These are phyloP conservation scores for Ochropleura plecta DNA, from an alignment of 2,888 invertebrate species.

Conservation along the genomic window DNA sequence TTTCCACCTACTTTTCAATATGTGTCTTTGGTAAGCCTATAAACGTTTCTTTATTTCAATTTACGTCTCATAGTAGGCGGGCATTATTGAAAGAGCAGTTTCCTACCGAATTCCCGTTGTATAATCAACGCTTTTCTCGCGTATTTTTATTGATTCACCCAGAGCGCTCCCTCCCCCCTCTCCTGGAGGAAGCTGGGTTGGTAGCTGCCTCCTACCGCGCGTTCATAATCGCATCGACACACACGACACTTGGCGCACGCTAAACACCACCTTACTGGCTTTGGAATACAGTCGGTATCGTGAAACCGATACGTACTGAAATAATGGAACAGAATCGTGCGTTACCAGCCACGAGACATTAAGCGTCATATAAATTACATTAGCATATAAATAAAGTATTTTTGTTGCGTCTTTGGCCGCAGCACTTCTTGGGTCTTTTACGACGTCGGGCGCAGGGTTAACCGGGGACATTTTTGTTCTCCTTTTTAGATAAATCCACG, in stretches of 20 bases:
- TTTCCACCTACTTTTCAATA: constrained; percentile 66
- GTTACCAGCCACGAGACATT: constrained; percentile 90
- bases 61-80: constrained; percentile 73
- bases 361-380: constrained; percentile 91
- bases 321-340: constrained; percentile 89
- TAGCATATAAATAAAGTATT: constrained; percentile 91
- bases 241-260: constrained; percentile 77
- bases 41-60: constrained; percentile 77
- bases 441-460: constrained; percentile 85
- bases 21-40: constrained; percentile 69
- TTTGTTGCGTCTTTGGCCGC: constrained; percentile 86
- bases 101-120: constrained; percentile 86
- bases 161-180: constrained; percentile 75
- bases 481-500: constrained; percentile 89
- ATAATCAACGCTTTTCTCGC: constrained; percentile 90
- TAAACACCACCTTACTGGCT: constrained; percentile 80
- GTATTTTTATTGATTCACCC: constrained; percentile 90
- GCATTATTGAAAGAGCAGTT: constrained; percentile 84
- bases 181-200: constrained; percentile 85
- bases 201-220: constrained; percentile 90
- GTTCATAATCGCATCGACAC: constrained; percentile 90
- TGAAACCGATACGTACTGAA: constrained; percentile 69
- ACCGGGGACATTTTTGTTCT: constrained; percentile 88
- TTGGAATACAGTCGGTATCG: constrained; percentile 75
- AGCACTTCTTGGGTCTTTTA: constrained; percentile 86